Base-by-base conservation (phyloP, 2,888 invertebrate genomes). In the Gortyna flavago region DNA sequence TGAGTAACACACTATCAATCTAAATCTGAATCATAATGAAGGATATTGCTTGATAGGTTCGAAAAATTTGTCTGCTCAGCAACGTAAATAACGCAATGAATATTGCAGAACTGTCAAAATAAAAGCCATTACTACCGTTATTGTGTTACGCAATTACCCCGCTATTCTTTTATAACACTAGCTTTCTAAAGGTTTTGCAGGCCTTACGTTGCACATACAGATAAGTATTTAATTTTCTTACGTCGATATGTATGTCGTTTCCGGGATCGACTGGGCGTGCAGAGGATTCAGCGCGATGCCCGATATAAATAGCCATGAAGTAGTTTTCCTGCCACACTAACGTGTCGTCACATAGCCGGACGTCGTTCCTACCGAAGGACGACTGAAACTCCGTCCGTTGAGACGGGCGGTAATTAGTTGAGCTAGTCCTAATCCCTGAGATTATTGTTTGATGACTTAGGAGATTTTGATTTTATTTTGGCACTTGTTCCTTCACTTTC, bases 241-340 rank as follows among this genome's bases (percentile, higher is more conserved):
- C 44, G 21, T 44, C 41, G 44, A 48, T 59, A 29, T 32, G 8
- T n/a, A 44, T 44, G n/a, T 41, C 18, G n/a, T 62, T 62, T 70
- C 59, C 11, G 54, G 38, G 35, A 71, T 65, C 21, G 13, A 32
- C 16, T 35, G 44, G 59, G 32, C 41, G 72, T 35, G 57, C 32
- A 68, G 35, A 48, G 32, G 35, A 73, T 75, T 72, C 11, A 81
- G 73, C 68, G 72, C 72, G 66, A 69, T 77, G 62, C 62, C 5
- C 25, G 16, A 66, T 72, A 72, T 79, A 83, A 84, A 85, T 84
- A 84, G 80, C 76, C 81, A 74, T 65, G 38, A 64, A 69, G 68
- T 80, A 72, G 18, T 85, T 83, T 82, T 75, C 74, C 62, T 41
- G 72, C 64, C 68, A 76, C 72, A 75, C 65, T 69, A 16, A 38